Base-by-base conservation (phyloP, 2,113 vertebrate species). In the Anguilla japonica region DNA sequence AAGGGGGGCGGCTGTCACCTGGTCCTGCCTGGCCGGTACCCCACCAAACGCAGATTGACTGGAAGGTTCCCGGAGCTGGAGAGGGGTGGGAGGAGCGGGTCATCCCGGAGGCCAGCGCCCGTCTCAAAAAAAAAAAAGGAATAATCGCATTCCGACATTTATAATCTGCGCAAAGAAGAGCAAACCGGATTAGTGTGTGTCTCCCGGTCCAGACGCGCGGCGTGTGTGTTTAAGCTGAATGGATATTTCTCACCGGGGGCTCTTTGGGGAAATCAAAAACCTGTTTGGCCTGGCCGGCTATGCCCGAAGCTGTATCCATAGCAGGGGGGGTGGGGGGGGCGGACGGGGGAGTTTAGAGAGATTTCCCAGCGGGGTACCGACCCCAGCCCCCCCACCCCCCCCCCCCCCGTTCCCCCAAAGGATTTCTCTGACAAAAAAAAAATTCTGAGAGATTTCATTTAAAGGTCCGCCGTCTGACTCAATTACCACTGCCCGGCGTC, bases 211-310 rank as follows among this genome's bases (percentile, higher is more conserved):
- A 15, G 81, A 43, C 40, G 80, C 39, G 80, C 6, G 57, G 50
- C 13, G 67, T 29, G 40, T 81, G 71, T 50, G 46, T 79, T 85
- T 79, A 53, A 46, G 18, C 71, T 22, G 71, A 50, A 41, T 29
- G 29, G 67, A 46, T 46, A 56, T n/a, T 29, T 63, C 14, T 50
- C 34, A 39, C 18, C 41, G 41, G 50, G 34, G 53, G 9, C 40
- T 84, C 50, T 83, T 34, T 56, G 29, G 53, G 82, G 56, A 83
- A 60, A 57, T 60, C 82, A 39, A 11, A 53, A 34, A 46, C 82
- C 34, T 34, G 71, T 22, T 34, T 34, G n/a, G n/a, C n/a, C 26
- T 34, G 71, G 71, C 26, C 16, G 71, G 71, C n/a, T 34, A 34
- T 13, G 29, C 71, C 71, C 71, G n/a, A 6, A 34, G 71, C 71